Evolutionary conservation across 2,888 invertebrate species (phyloP).

Genomic region (Netelia inedita): DNA sequence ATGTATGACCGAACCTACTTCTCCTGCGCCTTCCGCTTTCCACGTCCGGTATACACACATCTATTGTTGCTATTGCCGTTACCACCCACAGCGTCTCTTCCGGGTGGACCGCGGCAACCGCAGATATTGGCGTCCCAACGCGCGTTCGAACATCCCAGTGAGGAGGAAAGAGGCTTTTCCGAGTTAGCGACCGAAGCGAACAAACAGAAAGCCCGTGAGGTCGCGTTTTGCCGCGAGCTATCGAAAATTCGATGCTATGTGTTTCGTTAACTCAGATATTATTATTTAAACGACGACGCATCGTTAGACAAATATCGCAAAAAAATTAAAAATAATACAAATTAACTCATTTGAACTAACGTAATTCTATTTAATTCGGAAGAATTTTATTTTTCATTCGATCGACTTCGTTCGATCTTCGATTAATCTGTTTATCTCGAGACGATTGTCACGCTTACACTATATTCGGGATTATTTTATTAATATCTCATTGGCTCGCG

Average conservation of each 20-base stretch:
- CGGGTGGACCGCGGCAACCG: conserved; percentile 49
- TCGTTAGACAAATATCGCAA: background rate
- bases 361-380: background rate
- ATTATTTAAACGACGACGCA: background rate
- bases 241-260: background rate
- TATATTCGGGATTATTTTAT: background rate
- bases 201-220: background rate
- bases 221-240: background rate
- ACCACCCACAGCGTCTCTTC: conserved; percentile 17
- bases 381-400: background rate
- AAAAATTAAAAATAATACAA: background rate
- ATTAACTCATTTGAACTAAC: background rate
- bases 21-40: conserved; percentile 29
- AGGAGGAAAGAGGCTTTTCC: background rate
- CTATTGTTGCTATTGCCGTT: conserved; percentile 36
- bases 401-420: background rate
- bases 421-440: background rate
- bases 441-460: background rate
- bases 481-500: background rate
- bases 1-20: conserved; percentile 16
- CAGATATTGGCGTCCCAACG: conserved; percentile 54
- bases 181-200: background rate
- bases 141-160: background rate
- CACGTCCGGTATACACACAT: conserved; percentile 2
- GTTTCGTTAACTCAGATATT: background rate